Percentiles rank a stretch among this genome's conserved stretches.
Evolutionary conservation across 2,113 vertebrate genomes (phyloP).

Genomic region (Eurystomus gularis): DNA sequence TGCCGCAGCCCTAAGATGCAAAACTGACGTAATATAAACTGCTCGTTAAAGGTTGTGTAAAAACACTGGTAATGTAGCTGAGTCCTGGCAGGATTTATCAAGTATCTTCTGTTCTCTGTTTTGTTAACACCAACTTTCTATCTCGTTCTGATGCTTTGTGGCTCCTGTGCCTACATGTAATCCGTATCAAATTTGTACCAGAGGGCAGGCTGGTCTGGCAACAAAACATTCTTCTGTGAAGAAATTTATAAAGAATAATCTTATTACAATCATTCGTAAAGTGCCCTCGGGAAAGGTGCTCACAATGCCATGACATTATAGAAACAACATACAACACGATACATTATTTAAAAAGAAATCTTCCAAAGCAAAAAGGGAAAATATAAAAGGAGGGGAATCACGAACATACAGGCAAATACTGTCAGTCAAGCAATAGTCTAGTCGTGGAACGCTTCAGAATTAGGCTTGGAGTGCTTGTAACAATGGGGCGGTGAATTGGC

Average conservation of each 20-base stretch:
- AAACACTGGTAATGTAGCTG: background rate
- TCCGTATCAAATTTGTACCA: background rate
- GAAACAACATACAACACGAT: constrained; percentile 13
- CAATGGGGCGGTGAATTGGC: background rate
- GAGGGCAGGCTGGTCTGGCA: background rate
- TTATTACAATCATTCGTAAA: background rate
- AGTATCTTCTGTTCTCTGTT: background rate
- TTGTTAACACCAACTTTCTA: background rate
- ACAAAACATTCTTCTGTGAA: background rate
- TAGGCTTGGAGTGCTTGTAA: background rate
- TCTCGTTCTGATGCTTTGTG: background rate
- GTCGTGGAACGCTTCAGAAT: background rate
- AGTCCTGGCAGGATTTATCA: background rate
- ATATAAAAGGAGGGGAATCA: background rate
- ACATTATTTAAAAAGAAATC: background rate
- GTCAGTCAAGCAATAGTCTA: background rate
- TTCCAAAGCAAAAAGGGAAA: background rate
- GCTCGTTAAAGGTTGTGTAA: background rate
- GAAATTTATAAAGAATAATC: background rate
- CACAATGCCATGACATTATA: background rate
- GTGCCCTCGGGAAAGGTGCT: constrained; percentile 54
- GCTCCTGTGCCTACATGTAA: background rate
- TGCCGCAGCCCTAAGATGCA: background rate
- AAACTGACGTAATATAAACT: background rate
- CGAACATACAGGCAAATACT: background rate